phyloP scores from a whole-genome alignment of 1,140 invertebrate genomes.

The Trachelipus rathkii region DNA sequence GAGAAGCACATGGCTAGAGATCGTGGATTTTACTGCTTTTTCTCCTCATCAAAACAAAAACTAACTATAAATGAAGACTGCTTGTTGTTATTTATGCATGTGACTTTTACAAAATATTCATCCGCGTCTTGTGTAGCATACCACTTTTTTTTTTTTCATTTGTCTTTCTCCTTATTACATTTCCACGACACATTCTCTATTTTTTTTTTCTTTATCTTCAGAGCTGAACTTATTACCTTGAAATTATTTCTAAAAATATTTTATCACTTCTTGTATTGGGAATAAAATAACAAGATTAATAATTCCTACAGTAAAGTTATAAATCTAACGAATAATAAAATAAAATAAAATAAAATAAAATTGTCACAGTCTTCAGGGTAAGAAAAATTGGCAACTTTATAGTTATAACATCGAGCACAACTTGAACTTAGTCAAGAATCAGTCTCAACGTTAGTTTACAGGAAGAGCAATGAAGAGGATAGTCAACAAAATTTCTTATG shows the following conservation, averaged over 20 bases:
- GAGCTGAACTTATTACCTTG: background rate
- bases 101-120: too few relatives aligned
- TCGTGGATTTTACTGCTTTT: conserved; percentile 1
- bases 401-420: background rate
- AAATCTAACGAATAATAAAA: background rate
- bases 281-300: background rate
- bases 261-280: background rate
- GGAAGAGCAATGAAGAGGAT: background rate
- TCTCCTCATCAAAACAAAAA: background rate
- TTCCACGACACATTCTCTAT: background rate
- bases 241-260: background rate
- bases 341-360: background rate
- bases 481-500: background rate
- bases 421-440: background rate
- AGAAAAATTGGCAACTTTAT: background rate
- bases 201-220: background rate
- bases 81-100: background rate
- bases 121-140: too few relatives aligned
- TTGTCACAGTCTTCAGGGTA: background rate
- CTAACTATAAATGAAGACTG: background rate
- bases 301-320: background rate
- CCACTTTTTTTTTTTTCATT: background rate
- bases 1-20: background rate
- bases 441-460: background rate
- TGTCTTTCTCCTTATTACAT: background rate